phyloP scores from a whole-genome alignment of 1,140 invertebrate genomes.

The Pollicipes pollicipes region DNA sequence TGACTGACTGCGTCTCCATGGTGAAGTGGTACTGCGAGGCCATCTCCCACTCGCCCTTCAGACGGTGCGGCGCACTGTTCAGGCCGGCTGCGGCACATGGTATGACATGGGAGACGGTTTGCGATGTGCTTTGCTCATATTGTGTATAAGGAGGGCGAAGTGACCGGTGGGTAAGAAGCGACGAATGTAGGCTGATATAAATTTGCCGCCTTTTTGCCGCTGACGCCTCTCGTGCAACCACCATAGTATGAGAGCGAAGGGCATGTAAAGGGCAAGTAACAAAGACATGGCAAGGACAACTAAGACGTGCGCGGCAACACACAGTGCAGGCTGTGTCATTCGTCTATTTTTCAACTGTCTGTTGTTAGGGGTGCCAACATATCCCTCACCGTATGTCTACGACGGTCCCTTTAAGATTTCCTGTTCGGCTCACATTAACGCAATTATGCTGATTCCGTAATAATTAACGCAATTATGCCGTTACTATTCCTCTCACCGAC shows the following conservation, averaged over 20 bases:
- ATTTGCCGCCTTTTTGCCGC: no score
- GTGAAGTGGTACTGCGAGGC: conserved; percentile 70
- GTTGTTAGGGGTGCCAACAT: no score
- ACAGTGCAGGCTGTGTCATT: no score
- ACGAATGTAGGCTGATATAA: no score
- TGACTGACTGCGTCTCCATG: conserved; percentile 58
- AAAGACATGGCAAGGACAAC: no score
- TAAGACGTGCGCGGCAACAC: no score
- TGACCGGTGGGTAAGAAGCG: no score
- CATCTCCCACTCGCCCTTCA: conserved; percentile 25
- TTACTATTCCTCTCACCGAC: no score
- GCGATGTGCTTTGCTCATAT: background rate
- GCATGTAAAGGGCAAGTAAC: no score
- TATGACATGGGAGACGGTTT: background rate
- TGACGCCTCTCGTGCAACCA: conserved; percentile 1
- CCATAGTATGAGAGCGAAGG: background rate
- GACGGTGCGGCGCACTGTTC: conserved; percentile 16
- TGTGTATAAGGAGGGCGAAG: background rate
- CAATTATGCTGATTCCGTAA: conserved; percentile 16
- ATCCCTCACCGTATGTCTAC: no score
- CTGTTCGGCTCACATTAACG: conserved; percentile 7
- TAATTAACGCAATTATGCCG: conserved; percentile 20
- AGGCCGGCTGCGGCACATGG: conserved; percentile 11
- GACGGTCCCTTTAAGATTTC: no score
- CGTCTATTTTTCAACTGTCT: no score